Conservation (phyloP, 2,888 invertebrate species). For the Celastrina argiolus region DNA sequence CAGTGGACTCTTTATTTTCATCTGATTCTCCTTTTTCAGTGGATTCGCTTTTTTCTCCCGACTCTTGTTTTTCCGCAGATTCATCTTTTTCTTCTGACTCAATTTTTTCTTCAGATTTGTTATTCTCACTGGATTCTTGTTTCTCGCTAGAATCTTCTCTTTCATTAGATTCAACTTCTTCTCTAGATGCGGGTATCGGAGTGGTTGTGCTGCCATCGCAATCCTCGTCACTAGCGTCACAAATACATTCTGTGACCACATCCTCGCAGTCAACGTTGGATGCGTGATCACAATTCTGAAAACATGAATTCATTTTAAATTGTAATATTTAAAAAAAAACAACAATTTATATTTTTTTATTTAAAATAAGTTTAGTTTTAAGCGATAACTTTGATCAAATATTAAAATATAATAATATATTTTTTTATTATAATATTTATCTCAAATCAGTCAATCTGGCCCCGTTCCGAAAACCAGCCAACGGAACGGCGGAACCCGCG, state of each 20-base stretch:
- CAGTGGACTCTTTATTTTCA: background rate
- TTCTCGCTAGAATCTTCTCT: background rate
- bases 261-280: constrained; percentile 1
- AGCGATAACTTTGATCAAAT: too few relatives aligned
- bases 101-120: background rate
- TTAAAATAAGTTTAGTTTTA: too few relatives aligned
- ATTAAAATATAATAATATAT: too few relatives aligned
- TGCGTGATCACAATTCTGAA: constrained; percentile 10
- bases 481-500: too few relatives aligned
- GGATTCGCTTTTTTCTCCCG: constrained; percentile 2
- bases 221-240: constrained; percentile 25
- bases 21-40: background rate
- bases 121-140: background rate
- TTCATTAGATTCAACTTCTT: background rate
- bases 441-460: too few relatives aligned
- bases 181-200: constrained; percentile 3
- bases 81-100: background rate
- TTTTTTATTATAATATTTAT: too few relatives aligned
- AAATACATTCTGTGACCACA: constrained; percentile 8
- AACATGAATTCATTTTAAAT: background rate
- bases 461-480: too few relatives aligned
- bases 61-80: constrained; percentile 18
- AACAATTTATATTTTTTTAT: too few relatives aligned
- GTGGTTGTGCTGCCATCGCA: constrained; percentile 22
- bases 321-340: background rate